Conservation (phyloP, 2,888 invertebrate genomes). For the Pandemis heparana region DNA sequence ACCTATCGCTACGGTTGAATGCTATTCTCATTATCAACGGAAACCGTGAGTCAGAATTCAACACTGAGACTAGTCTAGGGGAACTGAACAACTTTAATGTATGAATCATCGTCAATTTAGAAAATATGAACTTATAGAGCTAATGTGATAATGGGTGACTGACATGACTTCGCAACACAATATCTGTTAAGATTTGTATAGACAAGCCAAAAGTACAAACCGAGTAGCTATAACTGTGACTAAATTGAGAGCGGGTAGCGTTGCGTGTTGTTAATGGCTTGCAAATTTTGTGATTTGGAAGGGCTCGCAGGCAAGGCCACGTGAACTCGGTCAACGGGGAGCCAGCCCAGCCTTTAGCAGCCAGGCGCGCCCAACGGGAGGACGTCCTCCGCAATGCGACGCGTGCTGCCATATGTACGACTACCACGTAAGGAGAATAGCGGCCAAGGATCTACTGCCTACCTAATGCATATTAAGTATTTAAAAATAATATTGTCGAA, state of each 20-base stretch:
- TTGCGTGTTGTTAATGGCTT: constrained; percentile 63
- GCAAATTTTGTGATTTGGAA: constrained; percentile 66
- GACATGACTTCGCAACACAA: not conserved
- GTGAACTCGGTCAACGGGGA: constrained; percentile 80
- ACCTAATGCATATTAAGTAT: not conserved
- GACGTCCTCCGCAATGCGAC: constrained; percentile 81
- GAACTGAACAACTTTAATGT: not conserved
- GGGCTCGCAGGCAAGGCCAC: constrained; percentile 67
- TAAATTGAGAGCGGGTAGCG: constrained; percentile 36
- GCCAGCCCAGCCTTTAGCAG: constrained; percentile 77
- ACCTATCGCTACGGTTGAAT: constrained; percentile 30
- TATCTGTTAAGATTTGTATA: not conserved
- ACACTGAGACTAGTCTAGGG: constrained; percentile 22
- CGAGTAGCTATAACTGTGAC: constrained; percentile 8
- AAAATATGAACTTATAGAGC: not conserved
- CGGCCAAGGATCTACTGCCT: not conserved
- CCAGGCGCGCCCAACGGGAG: constrained; percentile 72
- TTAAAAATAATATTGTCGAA: no score
- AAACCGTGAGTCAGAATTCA: constrained; percentile 36
- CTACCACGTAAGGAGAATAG: constrained; percentile 1
- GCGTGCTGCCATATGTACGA: constrained; percentile 49
- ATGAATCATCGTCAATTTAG: constrained; percentile 29
- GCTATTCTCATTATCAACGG: constrained; percentile 30
- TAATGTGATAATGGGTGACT: constrained; percentile 17
- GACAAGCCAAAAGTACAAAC: not conserved